Evolutionary conservation across 2,113 vertebrate genomes (phyloP).

Genomic region (human (Homo sapiens)): GRCh38 chr3:108079001-108079500

Average conservation of each 20-base stretch:
- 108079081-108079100: not conserved
- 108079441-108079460: not conserved
- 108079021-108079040: slow-evolving; percentile 4
- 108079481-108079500: slow-evolving; percentile 15
- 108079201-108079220: slow-evolving; percentile 22
- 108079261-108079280: not conserved
- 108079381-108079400: not conserved
- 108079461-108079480: not conserved
- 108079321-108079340: not conserved
- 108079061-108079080: not conserved
- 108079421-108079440: not conserved
- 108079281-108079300: slow-evolving; percentile 6
- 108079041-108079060: not conserved
- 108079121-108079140: not conserved
- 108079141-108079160: slow-evolving; percentile 3
- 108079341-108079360: not conserved
- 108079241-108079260: not conserved
- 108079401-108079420: not conserved
- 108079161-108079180: not conserved
- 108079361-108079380: slow-evolving; percentile 30
- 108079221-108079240: not conserved
- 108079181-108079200: not conserved
- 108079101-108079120: not conserved
- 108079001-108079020: not conserved
- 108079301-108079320: not conserved